Percentiles rank a stretch among this genome's conserved stretches.
Evolutionary conservation across 2,888 invertebrate species (phyloP).

Genomic region (Sipha maydis): DNA sequence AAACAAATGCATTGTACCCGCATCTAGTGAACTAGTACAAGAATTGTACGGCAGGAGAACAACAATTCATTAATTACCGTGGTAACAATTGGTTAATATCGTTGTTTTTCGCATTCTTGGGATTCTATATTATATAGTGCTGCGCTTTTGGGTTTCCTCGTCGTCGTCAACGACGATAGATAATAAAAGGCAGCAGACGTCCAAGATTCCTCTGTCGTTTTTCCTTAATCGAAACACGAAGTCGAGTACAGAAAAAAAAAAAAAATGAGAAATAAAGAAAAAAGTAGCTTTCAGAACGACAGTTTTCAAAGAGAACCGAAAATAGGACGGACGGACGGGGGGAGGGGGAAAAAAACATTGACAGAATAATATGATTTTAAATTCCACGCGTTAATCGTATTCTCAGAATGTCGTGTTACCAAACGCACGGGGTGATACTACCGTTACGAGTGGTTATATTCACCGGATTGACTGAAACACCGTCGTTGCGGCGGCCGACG

Average conservation of each 20-base stretch:
- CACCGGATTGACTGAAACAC: neutral
- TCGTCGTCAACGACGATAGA: neutral
- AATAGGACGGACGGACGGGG: neutral
- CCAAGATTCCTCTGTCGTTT: constrained; percentile 11
- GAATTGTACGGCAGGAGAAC: neutral
- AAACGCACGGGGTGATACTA: neutral
- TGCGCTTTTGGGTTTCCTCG: constrained; percentile 31
- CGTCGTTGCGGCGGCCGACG: neutral
- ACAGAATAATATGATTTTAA: constrained; percentile 25
- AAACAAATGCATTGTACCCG: neutral
- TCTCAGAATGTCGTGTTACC: constrained; percentile 24
- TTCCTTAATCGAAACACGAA: constrained; percentile 5
- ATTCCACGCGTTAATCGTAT: constrained; percentile 27
- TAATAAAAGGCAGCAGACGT: neutral
- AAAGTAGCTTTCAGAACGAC: neutral
- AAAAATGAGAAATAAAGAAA: neutral
- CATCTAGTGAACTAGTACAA: neutral
- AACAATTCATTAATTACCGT: constrained; percentile 2
- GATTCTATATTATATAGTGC: neutral
- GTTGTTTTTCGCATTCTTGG: constrained; percentile 27
- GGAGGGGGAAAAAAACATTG: neutral
- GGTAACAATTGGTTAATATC: constrained; percentile 33
- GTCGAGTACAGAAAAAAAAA: neutral
- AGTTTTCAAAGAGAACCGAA: constrained; percentile 52
- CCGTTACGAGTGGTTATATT: neutral